Conservation (phyloP, 2,888 invertebrate species). For the Macroteleia sp. region DNA sequence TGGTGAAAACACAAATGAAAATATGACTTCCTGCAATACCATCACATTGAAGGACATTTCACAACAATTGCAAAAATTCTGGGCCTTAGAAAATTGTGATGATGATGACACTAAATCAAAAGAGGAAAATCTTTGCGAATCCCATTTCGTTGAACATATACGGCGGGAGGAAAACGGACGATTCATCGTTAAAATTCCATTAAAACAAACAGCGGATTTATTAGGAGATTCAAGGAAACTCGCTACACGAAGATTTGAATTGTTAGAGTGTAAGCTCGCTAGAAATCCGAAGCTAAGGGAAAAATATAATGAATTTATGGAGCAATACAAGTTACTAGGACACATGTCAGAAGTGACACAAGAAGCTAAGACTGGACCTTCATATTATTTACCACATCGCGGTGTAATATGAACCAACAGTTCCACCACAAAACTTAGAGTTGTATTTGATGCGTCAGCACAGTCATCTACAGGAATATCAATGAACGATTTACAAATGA, state of each 20-base stretch:
- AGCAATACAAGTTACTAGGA: background rate
- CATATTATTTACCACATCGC: background rate
- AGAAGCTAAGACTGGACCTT: background rate
- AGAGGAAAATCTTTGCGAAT: background rate
- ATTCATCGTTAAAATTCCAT: conserved; percentile 13
- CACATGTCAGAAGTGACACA: conserved; percentile 1
- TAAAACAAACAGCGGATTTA: conserved; percentile 1
- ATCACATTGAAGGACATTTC: background rate
- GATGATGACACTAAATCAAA: background rate
- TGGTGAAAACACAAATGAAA: background rate
- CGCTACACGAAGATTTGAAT: background rate
- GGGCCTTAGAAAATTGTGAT: background rate
- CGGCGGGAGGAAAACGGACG: background rate
- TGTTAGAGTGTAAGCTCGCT: background rate
- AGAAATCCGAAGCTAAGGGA: background rate
- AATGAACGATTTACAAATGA: conserved; percentile 63
- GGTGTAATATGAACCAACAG: conserved; percentile 40
- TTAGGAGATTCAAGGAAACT: conserved; percentile 12
- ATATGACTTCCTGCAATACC: background rate
- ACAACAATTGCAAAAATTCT: background rate
- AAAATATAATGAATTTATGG: conserved; percentile 5
- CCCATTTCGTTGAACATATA: background rate
- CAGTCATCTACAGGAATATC: conserved; percentile 61
- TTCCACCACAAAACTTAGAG: conserved; percentile 68
- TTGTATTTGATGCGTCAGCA: conserved; percentile 72